Percentiles rank a stretch among this genome's conserved stretches.
Conservation (phyloP, 2,797 vertebrate genomes). For the Arctocebus calabarensis region DNA sequence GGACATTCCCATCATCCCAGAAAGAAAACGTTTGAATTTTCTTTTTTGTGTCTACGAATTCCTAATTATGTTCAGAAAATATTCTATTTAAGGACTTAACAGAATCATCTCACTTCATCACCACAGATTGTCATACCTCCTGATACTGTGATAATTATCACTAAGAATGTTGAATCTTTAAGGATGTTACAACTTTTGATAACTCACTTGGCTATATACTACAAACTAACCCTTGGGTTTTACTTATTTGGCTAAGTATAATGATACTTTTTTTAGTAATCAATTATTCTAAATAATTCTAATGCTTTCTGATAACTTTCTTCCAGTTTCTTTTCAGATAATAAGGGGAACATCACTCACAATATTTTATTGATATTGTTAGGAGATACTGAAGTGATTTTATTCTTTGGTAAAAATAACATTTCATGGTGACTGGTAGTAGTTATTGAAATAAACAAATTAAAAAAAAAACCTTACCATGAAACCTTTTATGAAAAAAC, state of each 20-base stretch:
- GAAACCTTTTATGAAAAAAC: background rate
- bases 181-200: background rate
- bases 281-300: background rate
- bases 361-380: background rate
- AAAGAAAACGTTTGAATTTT: conserved; percentile 16
- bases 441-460: conserved; percentile 15
- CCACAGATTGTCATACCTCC: background rate
- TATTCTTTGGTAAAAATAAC: background rate
- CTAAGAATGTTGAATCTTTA: conserved; percentile 12
- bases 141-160: background rate
- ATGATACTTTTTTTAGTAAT: conserved; percentile 7
- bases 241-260: background rate
- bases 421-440: background rate
- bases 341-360: background rate
- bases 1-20: background rate
- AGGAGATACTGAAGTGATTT: background rate
- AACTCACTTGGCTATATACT: background rate
- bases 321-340: background rate
- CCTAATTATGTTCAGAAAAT: background rate
- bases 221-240: background rate
- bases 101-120: background rate
- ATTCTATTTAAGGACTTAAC: background rate
- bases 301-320: background rate
- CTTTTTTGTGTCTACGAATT: background rate
- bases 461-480: background rate